Evolutionary conservation across 2,113 vertebrate genomes (phyloP).

Genomic region (Recurvirostra avosetta): DNA sequence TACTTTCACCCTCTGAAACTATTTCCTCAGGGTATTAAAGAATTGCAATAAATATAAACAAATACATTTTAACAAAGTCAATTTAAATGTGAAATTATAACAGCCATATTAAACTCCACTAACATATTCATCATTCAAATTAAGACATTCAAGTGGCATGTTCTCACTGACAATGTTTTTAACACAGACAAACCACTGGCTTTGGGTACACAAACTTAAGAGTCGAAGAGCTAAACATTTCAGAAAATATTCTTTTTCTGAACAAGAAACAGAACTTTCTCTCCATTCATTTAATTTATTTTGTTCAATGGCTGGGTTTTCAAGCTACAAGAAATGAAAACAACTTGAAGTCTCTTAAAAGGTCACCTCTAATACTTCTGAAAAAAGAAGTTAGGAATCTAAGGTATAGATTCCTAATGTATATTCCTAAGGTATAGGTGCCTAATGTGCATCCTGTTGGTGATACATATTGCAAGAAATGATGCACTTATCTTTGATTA

Average conservation of each 20-base stretch:
- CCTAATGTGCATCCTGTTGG: background rate
- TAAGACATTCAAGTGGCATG: background rate
- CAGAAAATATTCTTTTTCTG: background rate
- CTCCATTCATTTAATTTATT: background rate
- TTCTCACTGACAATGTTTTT: background rate
- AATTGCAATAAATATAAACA: background rate
- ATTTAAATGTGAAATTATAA: conserved; percentile 21
- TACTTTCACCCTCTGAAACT: background rate
- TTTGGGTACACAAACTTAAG: background rate
- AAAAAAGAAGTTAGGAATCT: background rate
- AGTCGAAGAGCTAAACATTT: background rate
- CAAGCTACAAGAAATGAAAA: background rate
- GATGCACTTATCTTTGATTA: background rate
- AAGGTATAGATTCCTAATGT: background rate
- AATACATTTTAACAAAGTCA: background rate
- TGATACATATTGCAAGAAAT: background rate
- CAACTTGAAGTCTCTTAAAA: background rate
- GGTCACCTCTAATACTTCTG: background rate
- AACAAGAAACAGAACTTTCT: background rate
- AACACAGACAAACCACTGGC: background rate
- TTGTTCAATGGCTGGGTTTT: background rate
- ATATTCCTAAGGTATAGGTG: background rate
- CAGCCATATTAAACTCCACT: background rate
- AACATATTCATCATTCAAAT: background rate
- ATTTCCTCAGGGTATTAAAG: background rate